phyloP scores from a whole-genome alignment of 2,797 vertebrate species.

The Philypnodon macrostomus region DNA sequence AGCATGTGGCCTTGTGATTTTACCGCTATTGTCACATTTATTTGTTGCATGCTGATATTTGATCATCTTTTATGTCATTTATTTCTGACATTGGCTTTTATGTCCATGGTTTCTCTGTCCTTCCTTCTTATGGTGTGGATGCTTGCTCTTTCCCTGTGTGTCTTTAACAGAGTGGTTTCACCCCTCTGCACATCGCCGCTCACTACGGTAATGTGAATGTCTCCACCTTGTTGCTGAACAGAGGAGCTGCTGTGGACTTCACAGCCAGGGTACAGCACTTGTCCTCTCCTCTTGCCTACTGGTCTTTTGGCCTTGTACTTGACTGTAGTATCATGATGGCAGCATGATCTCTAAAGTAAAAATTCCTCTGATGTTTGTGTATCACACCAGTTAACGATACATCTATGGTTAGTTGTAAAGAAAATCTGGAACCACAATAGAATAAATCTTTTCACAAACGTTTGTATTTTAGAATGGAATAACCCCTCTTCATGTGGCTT shows the following conservation, averaged over 20 bases:
- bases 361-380: slow-evolving; percentile 9
- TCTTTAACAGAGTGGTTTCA: slow-evolving; percentile 89
- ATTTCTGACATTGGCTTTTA: background rate
- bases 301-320: background rate
- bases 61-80: background rate
- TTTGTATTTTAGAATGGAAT: slow-evolving; percentile 87
- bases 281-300: background rate
- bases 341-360: slow-evolving; percentile 9
- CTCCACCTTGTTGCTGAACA: slow-evolving; percentile 94
- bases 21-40: slow-evolving; percentile 44
- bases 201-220: slow-evolving; percentile 99
- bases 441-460: background rate
- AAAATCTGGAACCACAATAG: too few relatives aligned
- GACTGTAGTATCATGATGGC: background rate
- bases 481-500: slow-evolving; percentile 95
- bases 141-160: slow-evolving; percentile 12
- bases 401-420: background rate
- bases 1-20: slow-evolving; percentile 35
- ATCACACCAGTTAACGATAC: background rate
- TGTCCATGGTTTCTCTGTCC: slow-evolving; percentile 2
- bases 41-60: slow-evolving; percentile 11
- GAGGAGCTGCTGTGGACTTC: slow-evolving; percentile 96
- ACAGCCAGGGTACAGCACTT: slow-evolving; percentile 86
- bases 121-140: slow-evolving; percentile 2
- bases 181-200: slow-evolving; percentile 94